These are phyloP conservation scores for Oxyura jamaicensis DNA, from an alignment of 2,113 vertebrate species.

Conservation along the genomic window DNA sequence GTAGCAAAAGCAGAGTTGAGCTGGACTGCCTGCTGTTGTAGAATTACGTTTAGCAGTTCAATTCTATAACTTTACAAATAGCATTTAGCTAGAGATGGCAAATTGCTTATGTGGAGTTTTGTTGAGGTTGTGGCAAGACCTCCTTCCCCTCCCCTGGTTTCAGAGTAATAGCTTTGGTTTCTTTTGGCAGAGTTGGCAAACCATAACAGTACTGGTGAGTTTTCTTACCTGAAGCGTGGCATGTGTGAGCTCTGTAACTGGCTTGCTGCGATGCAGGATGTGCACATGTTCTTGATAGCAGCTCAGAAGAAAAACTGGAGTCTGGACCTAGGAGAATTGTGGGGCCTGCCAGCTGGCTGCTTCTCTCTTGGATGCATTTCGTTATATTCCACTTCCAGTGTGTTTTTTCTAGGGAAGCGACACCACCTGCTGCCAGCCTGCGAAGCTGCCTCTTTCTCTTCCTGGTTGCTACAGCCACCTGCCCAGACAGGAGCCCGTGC, in stretches of 20 bases:
- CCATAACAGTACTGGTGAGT: background rate
- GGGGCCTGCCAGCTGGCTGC: background rate
- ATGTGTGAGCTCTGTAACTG: background rate
- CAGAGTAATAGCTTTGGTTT: background rate
- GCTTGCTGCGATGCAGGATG: background rate
- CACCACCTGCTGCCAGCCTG: slow-evolving; percentile 18
- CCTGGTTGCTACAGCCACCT: background rate
- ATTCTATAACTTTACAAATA: background rate
- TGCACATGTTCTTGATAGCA: fast-evolving
- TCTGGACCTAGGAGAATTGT: background rate
- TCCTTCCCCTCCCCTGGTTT: background rate
- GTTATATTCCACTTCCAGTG: background rate
- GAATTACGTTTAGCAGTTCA: background rate
- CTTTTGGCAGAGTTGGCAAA: background rate
- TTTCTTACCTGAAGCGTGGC: background rate
- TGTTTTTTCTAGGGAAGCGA: background rate
- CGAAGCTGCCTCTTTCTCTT: background rate
- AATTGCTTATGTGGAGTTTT: background rate
- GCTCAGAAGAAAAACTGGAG: background rate
- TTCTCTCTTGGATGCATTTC: background rate
- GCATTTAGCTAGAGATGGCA: background rate
- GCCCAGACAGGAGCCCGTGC: background rate
- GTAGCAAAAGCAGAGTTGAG: background rate
- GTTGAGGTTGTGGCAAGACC: background rate
- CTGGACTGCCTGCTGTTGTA: background rate